phyloP scores from a whole-genome alignment of 2,888 invertebrate genomes.

The Romanomermis culicivorax region DNA sequence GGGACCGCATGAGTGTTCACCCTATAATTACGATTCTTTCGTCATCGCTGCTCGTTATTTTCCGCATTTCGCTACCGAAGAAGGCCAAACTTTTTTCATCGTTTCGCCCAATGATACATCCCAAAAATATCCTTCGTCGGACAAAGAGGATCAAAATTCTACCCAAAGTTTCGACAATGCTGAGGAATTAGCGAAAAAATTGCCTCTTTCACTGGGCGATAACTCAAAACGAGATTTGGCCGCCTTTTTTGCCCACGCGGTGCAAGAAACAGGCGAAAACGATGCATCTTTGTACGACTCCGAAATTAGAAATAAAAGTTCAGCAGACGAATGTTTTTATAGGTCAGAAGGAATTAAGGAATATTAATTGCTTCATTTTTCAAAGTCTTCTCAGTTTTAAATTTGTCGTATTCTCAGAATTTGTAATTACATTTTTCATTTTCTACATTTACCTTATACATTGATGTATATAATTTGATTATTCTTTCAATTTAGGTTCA shows the following conservation, averaged over 20 bases:
- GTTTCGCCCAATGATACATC: too few species aligned
- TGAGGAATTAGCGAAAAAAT: too few species aligned
- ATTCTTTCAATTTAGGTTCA: background rate
- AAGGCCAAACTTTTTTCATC: too few species aligned
- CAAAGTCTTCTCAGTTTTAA: background rate
- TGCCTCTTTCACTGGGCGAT: slow-evolving; percentile 17
- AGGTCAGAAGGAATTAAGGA: too few species aligned
- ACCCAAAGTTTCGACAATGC: too few species aligned
- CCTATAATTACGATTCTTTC: too few species aligned
- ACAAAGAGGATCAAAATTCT: too few species aligned
- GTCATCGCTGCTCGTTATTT: too few species aligned
- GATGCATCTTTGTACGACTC: slow-evolving; percentile 18
- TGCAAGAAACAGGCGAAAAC: slow-evolving; percentile 27
- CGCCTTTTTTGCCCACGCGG: slow-evolving; percentile 24
- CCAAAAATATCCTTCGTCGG: too few species aligned
- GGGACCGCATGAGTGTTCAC: too few species aligned
- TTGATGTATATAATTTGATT: background rate
- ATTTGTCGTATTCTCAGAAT: background rate
- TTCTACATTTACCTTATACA: background rate
- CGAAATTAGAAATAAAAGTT: background rate
- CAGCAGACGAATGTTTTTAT: background rate
- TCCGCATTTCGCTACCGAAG: too few species aligned
- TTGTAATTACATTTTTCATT: background rate
- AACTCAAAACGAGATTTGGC: slow-evolving; percentile 21
- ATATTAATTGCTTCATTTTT: too few species aligned